Evolutionary conservation across 2,888 invertebrate genomes (phyloP).

Genomic region (Nowickia ferox): DNA sequence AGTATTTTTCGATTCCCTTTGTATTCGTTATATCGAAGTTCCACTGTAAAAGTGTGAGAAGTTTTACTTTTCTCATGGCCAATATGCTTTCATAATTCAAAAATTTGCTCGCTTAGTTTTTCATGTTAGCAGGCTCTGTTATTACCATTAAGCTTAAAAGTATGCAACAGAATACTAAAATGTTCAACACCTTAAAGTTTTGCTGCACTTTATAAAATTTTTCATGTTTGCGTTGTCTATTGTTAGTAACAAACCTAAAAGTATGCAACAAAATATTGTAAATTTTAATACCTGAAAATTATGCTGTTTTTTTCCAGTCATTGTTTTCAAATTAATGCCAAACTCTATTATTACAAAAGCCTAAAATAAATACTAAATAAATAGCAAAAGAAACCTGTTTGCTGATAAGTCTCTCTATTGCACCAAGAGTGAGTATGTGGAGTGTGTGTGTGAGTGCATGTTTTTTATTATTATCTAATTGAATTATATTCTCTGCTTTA

Average conservation of each 20-base stretch:
- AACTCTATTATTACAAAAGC: background rate
- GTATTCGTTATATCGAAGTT: no score
- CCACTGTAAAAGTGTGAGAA: background rate
- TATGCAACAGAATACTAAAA: constrained; percentile 3
- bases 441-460: background rate
- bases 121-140: background rate
- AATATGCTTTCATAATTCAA: background rate
- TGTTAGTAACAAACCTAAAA: background rate
- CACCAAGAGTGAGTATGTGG: background rate
- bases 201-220: background rate
- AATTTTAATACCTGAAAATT: background rate
- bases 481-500: no score
- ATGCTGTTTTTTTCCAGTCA: constrained; percentile 4
- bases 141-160: background rate
- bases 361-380: constrained; percentile 9
- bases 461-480: background rate
- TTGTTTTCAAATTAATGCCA: background rate
- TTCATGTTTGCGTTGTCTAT: background rate
- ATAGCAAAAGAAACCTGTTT: background rate
- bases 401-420: background rate
- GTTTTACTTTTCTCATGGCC: background rate
- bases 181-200: background rate
- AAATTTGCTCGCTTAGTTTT: constrained; percentile 1
- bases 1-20: no score
- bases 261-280: background rate